Base-by-base conservation (phyloP, 2,888 invertebrate species). In the Pardosa pseudoannulata region DNA sequence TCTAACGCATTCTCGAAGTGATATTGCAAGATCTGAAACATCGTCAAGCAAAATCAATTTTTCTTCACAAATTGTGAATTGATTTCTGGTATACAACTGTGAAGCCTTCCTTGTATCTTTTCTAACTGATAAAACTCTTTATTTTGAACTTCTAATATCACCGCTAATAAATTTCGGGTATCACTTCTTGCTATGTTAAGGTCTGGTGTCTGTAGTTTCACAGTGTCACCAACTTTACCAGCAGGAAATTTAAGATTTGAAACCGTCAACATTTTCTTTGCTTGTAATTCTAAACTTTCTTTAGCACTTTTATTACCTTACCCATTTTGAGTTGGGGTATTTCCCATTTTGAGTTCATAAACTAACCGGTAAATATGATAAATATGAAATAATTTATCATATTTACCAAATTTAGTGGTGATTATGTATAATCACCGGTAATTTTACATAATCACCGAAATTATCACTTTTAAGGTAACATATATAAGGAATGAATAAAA, bases 101-200 rank as follows among this genome's bases (percentile, higher is more conserved):
- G n/a, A 41, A 36, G 71, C 32, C 5, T 6, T 71, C 23, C 71
- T 7, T 39, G 39, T n/a, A 36, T 71, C 39, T 36, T 71, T 71
- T 23, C n/a, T 9, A 71, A 71, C 39, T 71, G 71, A 71, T 39
- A 71, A n/a, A 36, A 39, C 71, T 71, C 41, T 36, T 71, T 19
- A 71, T 71, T 71, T 71, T 71, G n/a, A 71, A 36, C n/a, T 36
- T 16, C 41, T 71, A 71, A 41, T 71, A 27, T 71, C n/a, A 70
- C 27, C 39, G 39, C 41, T 39, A 71, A 70, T 70, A 70, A 32
- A 36, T 70, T 70, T 32, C 27, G 39, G 13, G 27, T 23, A 23
- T 71, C 36, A 3, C 41, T 28, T 71, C 71, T 71, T 23, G 19
- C 6, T 3, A 1, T 71, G 23, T 71, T 9, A 36, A 28, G 39